Conservation (phyloP, 2,113 vertebrate species). For the Pitta sordida region DNA sequence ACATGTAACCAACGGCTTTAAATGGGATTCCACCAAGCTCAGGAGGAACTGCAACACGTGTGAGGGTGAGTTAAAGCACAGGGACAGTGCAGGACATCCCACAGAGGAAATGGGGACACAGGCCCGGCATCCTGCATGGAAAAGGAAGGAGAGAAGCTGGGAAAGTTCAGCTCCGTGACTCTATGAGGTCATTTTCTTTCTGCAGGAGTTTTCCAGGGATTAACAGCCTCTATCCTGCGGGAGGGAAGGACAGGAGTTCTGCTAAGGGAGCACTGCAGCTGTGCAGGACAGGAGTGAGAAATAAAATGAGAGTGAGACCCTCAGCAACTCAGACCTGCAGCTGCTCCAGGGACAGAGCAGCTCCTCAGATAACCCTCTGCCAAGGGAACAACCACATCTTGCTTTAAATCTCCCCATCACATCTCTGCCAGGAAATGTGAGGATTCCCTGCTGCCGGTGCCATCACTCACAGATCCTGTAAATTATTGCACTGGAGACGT, state of each 20-base stretch:
- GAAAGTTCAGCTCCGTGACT: not conserved
- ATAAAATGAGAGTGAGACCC: not conserved
- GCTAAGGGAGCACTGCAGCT: not conserved
- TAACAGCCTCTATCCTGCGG: not conserved
- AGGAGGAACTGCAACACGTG: not conserved
- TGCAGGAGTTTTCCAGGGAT: not conserved
- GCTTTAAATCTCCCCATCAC: not conserved
- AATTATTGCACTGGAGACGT: accelerated
- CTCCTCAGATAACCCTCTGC: not conserved
- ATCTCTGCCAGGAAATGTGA: accelerated
- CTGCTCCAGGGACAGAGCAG: not conserved
- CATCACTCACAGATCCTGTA: not conserved
- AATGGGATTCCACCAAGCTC: not conserved
- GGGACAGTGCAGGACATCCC: not conserved
- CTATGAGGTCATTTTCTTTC: not conserved
- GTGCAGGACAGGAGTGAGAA: not conserved
- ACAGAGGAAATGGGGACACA: accelerated
- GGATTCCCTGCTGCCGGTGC: not conserved
- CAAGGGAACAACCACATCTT: not conserved
- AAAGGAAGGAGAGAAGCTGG: not conserved
- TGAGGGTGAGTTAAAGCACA: not conserved
- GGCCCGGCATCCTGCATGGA: not conserved
- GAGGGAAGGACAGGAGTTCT: not conserved
- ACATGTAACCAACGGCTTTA: not conserved
- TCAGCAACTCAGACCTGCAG: not conserved